phyloP scores from a whole-genome alignment of 2,113 vertebrate species.

The Ptychochromis oligacanthus region DNA sequence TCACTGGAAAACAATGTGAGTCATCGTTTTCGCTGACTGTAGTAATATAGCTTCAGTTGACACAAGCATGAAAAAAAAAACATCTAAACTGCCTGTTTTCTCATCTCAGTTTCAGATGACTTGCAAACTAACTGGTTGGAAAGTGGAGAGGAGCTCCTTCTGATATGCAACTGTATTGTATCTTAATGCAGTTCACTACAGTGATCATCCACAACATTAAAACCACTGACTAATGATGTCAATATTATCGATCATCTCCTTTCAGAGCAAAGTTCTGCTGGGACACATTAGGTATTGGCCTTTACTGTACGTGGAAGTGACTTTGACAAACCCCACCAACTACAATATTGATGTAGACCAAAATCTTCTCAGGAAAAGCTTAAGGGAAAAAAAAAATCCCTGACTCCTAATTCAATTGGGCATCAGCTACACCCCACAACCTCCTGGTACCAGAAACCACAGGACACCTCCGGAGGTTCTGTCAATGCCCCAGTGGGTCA shows the following conservation, averaged over 20 bases:
- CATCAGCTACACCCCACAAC: background rate
- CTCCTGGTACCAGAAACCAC: background rate
- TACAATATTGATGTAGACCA: background rate
- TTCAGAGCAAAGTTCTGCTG: background rate
- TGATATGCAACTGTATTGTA: background rate
- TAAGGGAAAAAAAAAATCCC: too few relatives aligned
- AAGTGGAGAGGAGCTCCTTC: background rate
- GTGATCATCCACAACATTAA: background rate
- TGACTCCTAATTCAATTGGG: too few relatives aligned
- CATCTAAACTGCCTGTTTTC: background rate
- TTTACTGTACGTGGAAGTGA: background rate
- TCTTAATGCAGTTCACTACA: background rate
- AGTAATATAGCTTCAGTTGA: too few relatives aligned
- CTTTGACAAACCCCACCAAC: background rate
- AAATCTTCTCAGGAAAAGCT: too few relatives aligned
- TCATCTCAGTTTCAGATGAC: background rate
- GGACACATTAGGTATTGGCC: background rate
- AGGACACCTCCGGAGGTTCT: too few relatives aligned
- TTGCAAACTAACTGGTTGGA: background rate
- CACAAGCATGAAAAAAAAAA: too few relatives aligned
- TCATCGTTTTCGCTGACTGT: too few relatives aligned
- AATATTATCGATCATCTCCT: background rate
- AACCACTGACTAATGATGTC: background rate
- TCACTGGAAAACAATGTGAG: background rate
- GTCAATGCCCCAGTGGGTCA: too few relatives aligned